These are phyloP conservation scores for Centrocercus urophasianus DNA, from an alignment of 2,113 vertebrate species.

Conservation along the genomic window DNA sequence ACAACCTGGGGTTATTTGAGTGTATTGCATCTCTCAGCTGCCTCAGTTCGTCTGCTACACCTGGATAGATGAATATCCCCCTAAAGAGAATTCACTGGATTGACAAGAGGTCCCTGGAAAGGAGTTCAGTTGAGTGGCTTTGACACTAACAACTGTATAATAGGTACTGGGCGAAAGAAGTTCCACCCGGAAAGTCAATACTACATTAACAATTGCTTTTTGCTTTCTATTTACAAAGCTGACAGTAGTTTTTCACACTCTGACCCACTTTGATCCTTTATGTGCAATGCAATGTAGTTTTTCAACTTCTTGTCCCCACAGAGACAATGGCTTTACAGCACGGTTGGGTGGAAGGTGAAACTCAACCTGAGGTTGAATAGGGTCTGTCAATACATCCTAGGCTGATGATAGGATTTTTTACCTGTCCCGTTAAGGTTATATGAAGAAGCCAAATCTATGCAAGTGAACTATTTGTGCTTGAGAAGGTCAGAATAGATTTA, in stretches of 20 bases:
- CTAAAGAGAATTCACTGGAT: not conserved
- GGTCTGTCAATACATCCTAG: not conserved
- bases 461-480: not conserved
- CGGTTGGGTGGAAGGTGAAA: not conserved
- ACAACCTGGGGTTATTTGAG: not conserved
- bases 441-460: not conserved
- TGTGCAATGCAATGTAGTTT: not conserved
- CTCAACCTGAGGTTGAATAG: accelerated
- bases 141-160: not conserved
- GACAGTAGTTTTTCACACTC: not conserved
- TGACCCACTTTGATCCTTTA: not conserved
- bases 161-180: not conserved
- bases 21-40: not conserved
- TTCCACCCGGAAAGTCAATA: not conserved
- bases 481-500: not conserved
- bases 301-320: accelerated
- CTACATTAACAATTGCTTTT: not conserved
- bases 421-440: not conserved
- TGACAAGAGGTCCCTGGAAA: not conserved
- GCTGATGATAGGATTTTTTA: not conserved
- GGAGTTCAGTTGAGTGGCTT: not conserved
- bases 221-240: not conserved
- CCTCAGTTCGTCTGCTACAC: not conserved
- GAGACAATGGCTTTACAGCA: not conserved
- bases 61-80: not conserved